These are phyloP conservation scores for Aphaenogaster floridana DNA, from an alignment of 1,140 invertebrate genomes.

Conservation along the genomic window DNA sequence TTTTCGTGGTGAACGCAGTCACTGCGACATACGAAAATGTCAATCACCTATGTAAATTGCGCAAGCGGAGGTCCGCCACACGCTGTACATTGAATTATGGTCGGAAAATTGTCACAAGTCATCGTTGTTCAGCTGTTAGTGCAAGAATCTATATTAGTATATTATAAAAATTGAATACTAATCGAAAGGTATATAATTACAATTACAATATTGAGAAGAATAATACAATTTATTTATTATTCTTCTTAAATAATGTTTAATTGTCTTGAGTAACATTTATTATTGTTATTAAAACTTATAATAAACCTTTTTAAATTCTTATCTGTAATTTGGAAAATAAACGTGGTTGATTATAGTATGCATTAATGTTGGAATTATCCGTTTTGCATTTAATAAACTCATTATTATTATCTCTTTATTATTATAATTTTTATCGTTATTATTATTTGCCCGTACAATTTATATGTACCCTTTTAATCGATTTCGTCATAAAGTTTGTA, in stretches of 20 bases:
- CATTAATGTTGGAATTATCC: neutral
- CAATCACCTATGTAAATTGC: conserved; percentile 70
- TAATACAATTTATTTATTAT: neutral
- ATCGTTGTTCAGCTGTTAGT: conserved; percentile 3
- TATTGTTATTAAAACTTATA: neutral
- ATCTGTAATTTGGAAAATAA: neutral
- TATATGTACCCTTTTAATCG: neutral
- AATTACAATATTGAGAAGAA: neutral
- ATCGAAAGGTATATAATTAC: neutral
- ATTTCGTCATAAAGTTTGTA: conserved; percentile 6
- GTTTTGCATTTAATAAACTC: neutral
- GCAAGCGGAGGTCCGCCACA: conserved; percentile 21
- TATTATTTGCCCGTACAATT: neutral
- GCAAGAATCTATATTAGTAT: neutral
- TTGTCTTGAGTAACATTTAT: neutral
- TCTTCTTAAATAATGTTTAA: neutral
- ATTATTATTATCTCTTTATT: neutral
- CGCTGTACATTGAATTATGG: conserved; percentile 25
- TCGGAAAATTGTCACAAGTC: conserved; percentile 8
- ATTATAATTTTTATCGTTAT: conserved; percentile 9
- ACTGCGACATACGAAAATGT: conserved; percentile 69
- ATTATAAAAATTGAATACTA: neutral
- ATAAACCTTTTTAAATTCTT: neutral
- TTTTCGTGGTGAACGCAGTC: conserved; percentile 58
- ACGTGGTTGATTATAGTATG: neutral